These are phyloP conservation scores for Acanthococcus lagerstroemiae DNA, from an alignment of 2,888 invertebrate genomes.

Conservation along the genomic window DNA sequence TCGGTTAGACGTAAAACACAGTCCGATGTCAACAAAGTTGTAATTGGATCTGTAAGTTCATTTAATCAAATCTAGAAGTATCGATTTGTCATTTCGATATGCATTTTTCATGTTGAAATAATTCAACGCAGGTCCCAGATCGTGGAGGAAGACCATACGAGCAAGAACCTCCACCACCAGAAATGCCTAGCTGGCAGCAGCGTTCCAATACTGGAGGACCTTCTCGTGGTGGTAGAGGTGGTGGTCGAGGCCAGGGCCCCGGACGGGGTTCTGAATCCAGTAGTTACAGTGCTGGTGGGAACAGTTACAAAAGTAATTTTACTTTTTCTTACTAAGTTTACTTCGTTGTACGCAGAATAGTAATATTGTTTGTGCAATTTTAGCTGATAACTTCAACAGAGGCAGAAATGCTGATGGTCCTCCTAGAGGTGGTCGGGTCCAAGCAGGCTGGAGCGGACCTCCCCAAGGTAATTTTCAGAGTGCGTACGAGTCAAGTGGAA, in stretches of 20 bases:
- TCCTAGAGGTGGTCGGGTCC: conserved; percentile 12
- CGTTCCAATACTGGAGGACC: conserved; percentile 47
- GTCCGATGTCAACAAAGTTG: conserved; percentile 72
- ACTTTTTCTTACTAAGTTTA: no score
- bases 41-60: conserved; percentile 70
- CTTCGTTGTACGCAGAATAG: no score
- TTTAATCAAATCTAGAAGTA: no score
- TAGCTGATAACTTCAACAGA: not conserved
- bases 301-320: no score
- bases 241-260: conserved; percentile 37
- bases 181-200: conserved; percentile 93
- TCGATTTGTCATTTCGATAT: not conserved
- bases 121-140: conserved; percentile 78
- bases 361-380: no score
- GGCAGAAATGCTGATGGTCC: not conserved
- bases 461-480: not conserved
- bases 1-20: conserved; percentile 74
- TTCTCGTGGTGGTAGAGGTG: conserved; percentile 40
- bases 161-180: conserved; percentile 85
- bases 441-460: conserved; percentile 18
- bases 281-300: no score
- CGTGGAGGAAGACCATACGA: conserved; percentile 87
- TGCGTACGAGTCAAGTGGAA: not conserved
- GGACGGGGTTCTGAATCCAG: no score
- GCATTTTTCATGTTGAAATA: no score